phyloP scores from a whole-genome alignment of 2,797 vertebrate genomes.

The Epinephelus awoara region DNA sequence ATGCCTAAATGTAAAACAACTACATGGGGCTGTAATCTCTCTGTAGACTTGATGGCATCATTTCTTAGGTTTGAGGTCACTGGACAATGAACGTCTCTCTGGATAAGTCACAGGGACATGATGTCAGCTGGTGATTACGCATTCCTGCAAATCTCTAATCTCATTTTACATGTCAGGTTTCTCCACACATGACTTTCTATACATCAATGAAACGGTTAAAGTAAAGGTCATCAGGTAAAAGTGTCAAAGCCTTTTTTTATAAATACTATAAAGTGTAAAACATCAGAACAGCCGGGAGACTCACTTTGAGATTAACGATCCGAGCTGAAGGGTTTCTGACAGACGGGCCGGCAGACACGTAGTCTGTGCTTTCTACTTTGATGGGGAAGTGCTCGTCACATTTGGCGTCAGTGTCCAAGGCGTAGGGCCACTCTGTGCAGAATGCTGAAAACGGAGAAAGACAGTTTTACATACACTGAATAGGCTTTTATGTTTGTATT shows the following conservation, averaged over 20 bases:
- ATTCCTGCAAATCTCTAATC: constrained; percentile 66
- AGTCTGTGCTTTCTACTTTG: constrained; percentile 89
- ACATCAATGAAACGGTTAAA: neutral
- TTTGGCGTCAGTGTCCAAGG: constrained; percentile 88
- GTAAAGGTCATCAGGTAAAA: neutral
- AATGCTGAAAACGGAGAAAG: constrained; percentile 86
- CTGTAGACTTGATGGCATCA: constrained; percentile 21
- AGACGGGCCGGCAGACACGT: constrained; percentile 89
- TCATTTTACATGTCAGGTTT: constrained; percentile 36
- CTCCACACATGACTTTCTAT: constrained; percentile 26
- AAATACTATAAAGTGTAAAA: neutral
- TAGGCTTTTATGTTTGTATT: neutral
- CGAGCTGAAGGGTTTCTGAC: constrained; percentile 92
- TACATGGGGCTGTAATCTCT: constrained; percentile 24
- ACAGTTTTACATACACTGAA: neutral
- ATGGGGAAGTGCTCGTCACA: constrained; percentile 92
- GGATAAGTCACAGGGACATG: constrained; percentile 48
- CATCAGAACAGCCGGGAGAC: constrained; percentile 39
- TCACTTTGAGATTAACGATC: constrained; percentile 90
- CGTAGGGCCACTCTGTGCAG: constrained; percentile 95
- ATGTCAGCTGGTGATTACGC: constrained; percentile 52
- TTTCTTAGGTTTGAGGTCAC: constrained; percentile 52
- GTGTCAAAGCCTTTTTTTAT: neutral
- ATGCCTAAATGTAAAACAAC: neutral
- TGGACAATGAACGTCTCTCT: constrained; percentile 38